Percentiles rank a stretch among this genome's conserved stretches.
Conservation (phyloP, 2,888 invertebrate species). For the Cinara cedri region DNA sequence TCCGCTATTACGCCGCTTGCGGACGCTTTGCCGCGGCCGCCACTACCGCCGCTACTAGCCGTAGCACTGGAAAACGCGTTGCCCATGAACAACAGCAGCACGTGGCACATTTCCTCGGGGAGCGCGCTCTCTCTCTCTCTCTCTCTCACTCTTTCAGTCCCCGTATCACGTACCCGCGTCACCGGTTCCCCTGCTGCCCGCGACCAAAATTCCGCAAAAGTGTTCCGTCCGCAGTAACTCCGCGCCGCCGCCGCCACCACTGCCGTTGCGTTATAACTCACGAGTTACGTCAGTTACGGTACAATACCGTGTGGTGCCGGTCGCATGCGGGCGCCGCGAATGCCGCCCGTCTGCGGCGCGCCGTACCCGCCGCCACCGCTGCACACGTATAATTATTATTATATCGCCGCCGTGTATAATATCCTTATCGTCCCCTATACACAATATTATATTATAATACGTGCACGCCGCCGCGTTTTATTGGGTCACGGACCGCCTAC, state of each 20-base stretch:
- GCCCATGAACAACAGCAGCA: constrained; percentile 57
- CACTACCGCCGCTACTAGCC: constrained; percentile 45
- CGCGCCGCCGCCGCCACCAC: not conserved
- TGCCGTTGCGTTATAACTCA: not conserved
- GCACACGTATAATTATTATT: not conserved
- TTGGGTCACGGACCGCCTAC: constrained; percentile 43
- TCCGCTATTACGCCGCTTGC: constrained; percentile 14
- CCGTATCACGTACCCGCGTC: not conserved
- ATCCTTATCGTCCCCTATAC: constrained; percentile 36
- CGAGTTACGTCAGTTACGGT: too few species aligned
- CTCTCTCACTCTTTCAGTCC: too few species aligned
- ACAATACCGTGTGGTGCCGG: too few species aligned
- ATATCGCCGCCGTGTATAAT: constrained; percentile 9
- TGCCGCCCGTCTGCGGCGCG: not conserved
- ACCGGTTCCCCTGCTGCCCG: not conserved
- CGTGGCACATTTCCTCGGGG: constrained; percentile 52
- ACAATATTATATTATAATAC: not conserved
- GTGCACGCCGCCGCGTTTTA: not conserved
- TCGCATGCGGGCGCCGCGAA: constrained; percentile 4
- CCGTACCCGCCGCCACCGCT: constrained; percentile 5
- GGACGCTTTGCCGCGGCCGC: constrained; percentile 30
- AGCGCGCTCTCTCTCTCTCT: too few species aligned
- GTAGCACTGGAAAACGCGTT: constrained; percentile 54
- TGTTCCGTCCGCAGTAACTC: too few species aligned
- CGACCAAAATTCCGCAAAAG: too few species aligned